These are phyloP conservation scores for Cottus gobio DNA, from an alignment of 2,113 vertebrate genomes.

Conservation along the genomic window DNA sequence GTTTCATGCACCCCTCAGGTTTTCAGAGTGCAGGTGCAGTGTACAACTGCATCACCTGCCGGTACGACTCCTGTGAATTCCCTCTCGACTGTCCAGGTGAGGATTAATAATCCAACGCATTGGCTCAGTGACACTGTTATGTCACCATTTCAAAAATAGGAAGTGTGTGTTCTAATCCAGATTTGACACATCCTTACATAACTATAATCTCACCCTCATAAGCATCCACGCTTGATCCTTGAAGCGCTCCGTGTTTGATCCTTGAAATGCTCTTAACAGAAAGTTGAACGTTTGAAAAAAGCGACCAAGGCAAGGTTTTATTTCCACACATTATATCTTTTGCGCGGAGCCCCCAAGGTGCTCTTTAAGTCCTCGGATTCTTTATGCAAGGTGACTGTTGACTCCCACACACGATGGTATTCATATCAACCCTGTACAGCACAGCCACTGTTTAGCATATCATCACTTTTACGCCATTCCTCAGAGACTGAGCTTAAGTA, in stretches of 20 bases:
- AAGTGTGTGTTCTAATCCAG: constrained; percentile 55
- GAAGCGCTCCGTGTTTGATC: constrained; percentile 67
- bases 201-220: constrained; percentile 63
- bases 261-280: constrained; percentile 72
- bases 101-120: constrained; percentile 30
- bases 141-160: constrained; percentile 50
- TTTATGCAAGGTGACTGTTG: constrained; percentile 81
- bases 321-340: constrained; percentile 77
- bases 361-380: constrained; percentile 78
- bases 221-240: constrained; percentile 60
- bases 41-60: constrained; percentile 79
- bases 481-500: constrained; percentile 77
- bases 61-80: constrained; percentile 78
- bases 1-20: constrained; percentile 57
- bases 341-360: constrained; percentile 70
- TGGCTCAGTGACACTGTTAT: constrained; percentile 40
- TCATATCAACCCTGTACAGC: constrained; percentile 74
- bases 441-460: constrained; percentile 77
- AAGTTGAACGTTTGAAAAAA: constrained; percentile 69
- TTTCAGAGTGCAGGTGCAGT: constrained; percentile 74
- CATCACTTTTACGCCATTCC: constrained; percentile 73
- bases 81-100: constrained; percentile 83
- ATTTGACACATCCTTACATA: constrained; percentile 68
- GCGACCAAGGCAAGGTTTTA: constrained; percentile 70
- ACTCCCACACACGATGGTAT: constrained; percentile 77